These are phyloP conservation scores for Polypterus senegalus DNA, from an alignment of 2,113 vertebrate genomes.

Conservation along the genomic window DNA sequence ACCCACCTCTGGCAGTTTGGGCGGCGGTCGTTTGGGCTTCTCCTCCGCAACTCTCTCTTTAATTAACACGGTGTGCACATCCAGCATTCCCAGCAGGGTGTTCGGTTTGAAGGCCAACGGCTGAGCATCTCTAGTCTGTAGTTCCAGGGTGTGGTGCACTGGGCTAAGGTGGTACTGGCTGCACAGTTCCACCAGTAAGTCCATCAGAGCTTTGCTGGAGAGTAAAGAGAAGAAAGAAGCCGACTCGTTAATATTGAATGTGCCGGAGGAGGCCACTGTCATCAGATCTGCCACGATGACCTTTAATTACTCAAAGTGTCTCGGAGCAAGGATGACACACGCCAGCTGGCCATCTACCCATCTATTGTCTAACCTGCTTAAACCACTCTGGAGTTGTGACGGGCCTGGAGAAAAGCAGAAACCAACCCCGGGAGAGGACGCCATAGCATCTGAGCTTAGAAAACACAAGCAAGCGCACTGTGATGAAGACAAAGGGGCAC, in stretches of 20 bases:
- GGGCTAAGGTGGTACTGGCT: conserved; percentile 80
- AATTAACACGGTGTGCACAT: conserved; percentile 65
- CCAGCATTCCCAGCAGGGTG: conserved; percentile 69
- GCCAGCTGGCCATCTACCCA: background rate
- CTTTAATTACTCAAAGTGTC: conserved; percentile 15
- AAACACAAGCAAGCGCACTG: no score
- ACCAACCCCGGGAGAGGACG: background rate
- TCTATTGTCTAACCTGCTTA: no score
- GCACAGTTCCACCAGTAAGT: conserved; percentile 85
- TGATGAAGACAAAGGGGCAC: no score
- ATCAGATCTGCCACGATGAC: conserved; percentile 23
- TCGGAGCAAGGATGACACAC: no score
- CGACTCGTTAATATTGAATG: background rate
- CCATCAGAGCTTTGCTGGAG: conserved; percentile 88
- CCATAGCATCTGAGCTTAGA: background rate
- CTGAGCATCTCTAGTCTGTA: conserved; percentile 54
- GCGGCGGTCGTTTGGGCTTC: conserved; percentile 54
- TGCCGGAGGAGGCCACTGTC: conserved; percentile 23
- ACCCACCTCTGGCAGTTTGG: conserved; percentile 80
- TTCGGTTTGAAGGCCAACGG: conserved; percentile 82
- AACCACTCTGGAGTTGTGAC: background rate
- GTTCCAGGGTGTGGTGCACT: conserved; percentile 71
- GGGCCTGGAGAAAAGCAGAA: conserved; percentile 6
- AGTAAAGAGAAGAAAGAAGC: conserved; percentile 17
- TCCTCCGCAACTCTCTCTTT: conserved; percentile 74